Conservation (phyloP, 2,113 vertebrate genomes). For the Corythaeola cristata region DNA sequence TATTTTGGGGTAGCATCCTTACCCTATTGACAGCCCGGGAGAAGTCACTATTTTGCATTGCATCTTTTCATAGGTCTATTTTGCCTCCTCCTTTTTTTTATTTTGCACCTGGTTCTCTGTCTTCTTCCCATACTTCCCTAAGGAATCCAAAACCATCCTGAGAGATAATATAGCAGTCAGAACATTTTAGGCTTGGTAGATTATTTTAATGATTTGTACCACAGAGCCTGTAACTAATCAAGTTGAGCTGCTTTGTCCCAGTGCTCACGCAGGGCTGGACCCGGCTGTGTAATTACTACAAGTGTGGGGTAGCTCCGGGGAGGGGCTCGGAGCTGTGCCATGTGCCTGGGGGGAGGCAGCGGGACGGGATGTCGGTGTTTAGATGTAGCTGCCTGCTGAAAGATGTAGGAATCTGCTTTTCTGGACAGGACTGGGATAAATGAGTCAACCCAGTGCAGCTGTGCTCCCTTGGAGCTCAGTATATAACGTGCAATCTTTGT, state of each 20-base stretch:
- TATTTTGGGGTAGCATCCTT: background rate
- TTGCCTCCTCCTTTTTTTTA: background rate
- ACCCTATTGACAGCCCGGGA: fast-evolving
- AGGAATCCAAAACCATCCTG: background rate
- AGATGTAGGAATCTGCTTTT: background rate
- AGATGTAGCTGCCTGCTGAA: background rate
- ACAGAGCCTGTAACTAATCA: background rate
- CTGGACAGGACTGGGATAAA: background rate
- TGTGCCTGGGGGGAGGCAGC: no score
- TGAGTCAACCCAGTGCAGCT: background rate
- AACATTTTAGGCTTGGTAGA: background rate
- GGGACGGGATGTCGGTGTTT: fast-evolving
- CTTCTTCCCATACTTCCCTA: background rate
- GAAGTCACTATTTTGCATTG: background rate
- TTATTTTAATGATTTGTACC: background rate
- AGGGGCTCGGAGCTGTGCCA: fast-evolving
- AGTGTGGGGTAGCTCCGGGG: fast-evolving
- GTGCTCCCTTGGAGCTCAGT: background rate
- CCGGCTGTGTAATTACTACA: background rate
- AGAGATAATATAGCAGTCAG: background rate
- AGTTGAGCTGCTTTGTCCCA: background rate
- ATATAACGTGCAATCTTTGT: background rate
- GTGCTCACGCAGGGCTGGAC: background rate
- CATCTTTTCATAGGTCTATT: background rate
- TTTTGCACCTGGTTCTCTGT: background rate